Base-by-base conservation (phyloP, 2,113 vertebrate species). In the Lethenteron reissneri region DNA sequence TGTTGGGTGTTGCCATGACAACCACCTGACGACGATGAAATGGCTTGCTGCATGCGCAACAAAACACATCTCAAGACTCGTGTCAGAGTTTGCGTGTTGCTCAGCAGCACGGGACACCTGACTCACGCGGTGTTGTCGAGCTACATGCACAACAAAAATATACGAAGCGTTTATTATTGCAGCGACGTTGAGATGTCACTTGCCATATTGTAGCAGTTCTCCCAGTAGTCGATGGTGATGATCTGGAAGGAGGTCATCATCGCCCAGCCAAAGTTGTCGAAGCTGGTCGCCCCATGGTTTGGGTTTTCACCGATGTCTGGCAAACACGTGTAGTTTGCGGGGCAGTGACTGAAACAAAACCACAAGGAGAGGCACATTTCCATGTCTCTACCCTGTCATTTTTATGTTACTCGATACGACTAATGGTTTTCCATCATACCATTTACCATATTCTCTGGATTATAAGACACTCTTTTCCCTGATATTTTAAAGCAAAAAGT, bases 221-320 rank as follows among this genome's bases (percentile, higher is more conserved):
- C 73, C 73, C 73, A 73, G 70, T 62, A 70, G 41, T 73, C 73
- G 10, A 73, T 58, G 59, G 73, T 73, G 58, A 73, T 71, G 58
- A 73, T 70, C 70, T 73, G 73, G 69, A 73, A 73, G 56, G 73
- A 70, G 60, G 73, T 73, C 19, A 73, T 71, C 57, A 73, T 64
- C 15, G 70, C 73, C 73, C 73, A 73, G 62, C 73, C 73, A 73
- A 73, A 70, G 58, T 73, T 69, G 41, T 73, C 73, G 71, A 71
- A 73, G 25, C 62, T 71, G 71, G 73, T 73, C 14, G 60, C 71
- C 41, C 73, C 73, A 64, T 64, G 62, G 70, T 73, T 73, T 73
- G 73, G 73, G 70, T 73, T 73, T 21, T 56, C 12, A 62, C 73
- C 73, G 14, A 73, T 17, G 57, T 70, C 73, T 56, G 73, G 58